Conservation (phyloP, 2,888 invertebrate species). For the Heliconius cydno region DNA sequence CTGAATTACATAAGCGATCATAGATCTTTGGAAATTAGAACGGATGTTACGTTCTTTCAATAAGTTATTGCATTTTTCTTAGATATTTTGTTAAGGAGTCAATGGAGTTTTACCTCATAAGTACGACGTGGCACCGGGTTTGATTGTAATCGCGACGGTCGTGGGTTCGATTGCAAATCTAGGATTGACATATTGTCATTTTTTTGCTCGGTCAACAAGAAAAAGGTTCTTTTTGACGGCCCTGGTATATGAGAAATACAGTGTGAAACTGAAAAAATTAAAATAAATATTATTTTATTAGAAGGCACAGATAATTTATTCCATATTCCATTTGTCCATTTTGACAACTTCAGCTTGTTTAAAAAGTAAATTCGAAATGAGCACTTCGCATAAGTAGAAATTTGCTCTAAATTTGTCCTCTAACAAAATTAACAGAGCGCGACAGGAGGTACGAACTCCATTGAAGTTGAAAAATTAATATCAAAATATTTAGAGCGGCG, state of each 20-base stretch:
- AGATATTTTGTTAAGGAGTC: not conserved
- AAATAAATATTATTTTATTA: too few relatives aligned
- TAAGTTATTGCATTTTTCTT: conserved; percentile 25
- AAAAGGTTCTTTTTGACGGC: not conserved
- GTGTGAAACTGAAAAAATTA: too few relatives aligned
- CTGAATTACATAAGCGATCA: conserved; percentile 6
- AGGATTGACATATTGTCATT: not conserved
- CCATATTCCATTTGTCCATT: too few relatives aligned
- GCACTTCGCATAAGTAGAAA: not conserved
- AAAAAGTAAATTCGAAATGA: not conserved
- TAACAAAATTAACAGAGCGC: conserved; percentile 10
- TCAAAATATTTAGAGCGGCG: not conserved
- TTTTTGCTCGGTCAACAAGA: not conserved
- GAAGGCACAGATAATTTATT: not conserved
- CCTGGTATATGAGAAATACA: not conserved
- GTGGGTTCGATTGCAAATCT: not conserved
- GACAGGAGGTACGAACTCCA: not conserved
- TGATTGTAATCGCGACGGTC: too few relatives aligned
- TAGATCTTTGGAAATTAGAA: conserved; percentile 18
- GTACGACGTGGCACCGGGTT: not conserved
- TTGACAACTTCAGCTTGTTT: too few relatives aligned
- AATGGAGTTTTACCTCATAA: not conserved
- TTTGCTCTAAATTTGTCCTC: conserved; percentile 13
- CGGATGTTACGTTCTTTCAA: conserved; percentile 33
- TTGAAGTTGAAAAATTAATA: not conserved